Conservation (phyloP, 2,797 vertebrate genomes). For the Oryzias dopingdopingensis region DNA sequence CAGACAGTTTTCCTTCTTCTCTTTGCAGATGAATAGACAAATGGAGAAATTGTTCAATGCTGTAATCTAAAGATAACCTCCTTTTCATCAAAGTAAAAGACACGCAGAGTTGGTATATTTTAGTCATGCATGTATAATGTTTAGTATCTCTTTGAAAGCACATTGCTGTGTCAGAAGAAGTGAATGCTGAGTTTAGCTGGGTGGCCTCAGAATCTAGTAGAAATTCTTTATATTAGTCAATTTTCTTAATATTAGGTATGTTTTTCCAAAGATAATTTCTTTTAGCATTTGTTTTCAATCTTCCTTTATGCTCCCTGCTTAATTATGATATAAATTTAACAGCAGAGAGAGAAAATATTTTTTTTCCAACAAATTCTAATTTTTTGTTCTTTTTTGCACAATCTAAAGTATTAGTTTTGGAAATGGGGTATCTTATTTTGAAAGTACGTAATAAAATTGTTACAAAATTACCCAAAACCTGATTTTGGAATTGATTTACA, state of each 20-base stretch:
- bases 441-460: too few relatives aligned
- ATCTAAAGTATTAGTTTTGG: too few relatives aligned
- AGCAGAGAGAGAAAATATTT: too few relatives aligned
- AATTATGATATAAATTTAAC: too few relatives aligned
- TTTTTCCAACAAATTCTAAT: too few relatives aligned
- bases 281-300: too few relatives aligned
- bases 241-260: background rate
- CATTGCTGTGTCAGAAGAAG: slow-evolving; percentile 50
- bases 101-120: slow-evolving; percentile 33
- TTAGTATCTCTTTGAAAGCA: slow-evolving; percentile 34
- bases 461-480: too few relatives aligned
- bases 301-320: too few relatives aligned
- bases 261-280: background rate
- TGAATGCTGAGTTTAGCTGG: slow-evolving; percentile 37
- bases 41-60: slow-evolving; percentile 16
- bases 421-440: too few relatives aligned
- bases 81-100: background rate
- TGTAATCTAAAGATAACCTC: slow-evolving; percentile 26
- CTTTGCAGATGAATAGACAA: slow-evolving; percentile 30
- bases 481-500: too few relatives aligned
- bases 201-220: slow-evolving; percentile 43
- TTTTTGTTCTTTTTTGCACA: too few relatives aligned
- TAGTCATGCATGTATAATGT: slow-evolving; percentile 32
- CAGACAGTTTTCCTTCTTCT: slow-evolving; percentile 12
- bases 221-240: slow-evolving; percentile 51